Evolutionary conservation across 2,888 invertebrate genomes (phyloP).

Genomic region (Microchrysa polita): DNA sequence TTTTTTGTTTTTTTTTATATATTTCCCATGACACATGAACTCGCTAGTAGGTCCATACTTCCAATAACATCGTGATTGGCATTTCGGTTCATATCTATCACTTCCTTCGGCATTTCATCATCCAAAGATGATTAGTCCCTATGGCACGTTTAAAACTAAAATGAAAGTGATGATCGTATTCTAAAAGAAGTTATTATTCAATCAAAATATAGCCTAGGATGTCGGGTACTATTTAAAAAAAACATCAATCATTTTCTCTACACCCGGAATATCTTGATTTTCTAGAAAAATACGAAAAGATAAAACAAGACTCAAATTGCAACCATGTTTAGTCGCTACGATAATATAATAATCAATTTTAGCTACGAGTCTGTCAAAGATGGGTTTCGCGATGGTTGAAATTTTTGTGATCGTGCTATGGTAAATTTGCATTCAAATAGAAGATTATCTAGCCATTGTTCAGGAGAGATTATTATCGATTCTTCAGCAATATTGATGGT

Average conservation of each 20-base stretch:
- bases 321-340: background rate
- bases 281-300: too few relatives aligned
- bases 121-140: background rate
- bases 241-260: background rate
- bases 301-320: background rate
- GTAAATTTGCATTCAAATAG: constrained; percentile 9
- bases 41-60: background rate
- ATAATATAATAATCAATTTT: constrained; percentile 13
- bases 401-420: constrained; percentile 20
- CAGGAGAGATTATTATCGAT: constrained; percentile 15
- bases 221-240: background rate
- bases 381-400: background rate
- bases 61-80: background rate
- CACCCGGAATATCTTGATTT: background rate
- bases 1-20: too few relatives aligned
- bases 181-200: constrained; percentile 35
- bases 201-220: background rate
- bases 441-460: constrained; percentile 3
- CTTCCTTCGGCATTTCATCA: background rate
- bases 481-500: background rate
- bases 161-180: constrained; percentile 23
- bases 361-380: background rate
- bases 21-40: constrained; percentile 8
- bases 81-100: background rate
- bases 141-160: background rate